Base-by-base conservation (phyloP, 2,888 invertebrate genomes). In the Dolichopus griseipennis region DNA sequence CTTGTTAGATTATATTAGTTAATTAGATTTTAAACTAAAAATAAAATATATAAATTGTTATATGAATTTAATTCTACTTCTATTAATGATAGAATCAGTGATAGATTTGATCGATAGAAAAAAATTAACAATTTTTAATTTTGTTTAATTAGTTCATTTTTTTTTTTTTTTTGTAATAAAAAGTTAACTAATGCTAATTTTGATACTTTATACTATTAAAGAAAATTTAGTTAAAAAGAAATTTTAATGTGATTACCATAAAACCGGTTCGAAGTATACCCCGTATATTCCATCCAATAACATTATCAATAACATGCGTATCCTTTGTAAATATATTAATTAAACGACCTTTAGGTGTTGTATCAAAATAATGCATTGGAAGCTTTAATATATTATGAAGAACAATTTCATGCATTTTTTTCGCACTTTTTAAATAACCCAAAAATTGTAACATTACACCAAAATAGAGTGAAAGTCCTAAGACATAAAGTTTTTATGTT, bases 311-410 rank as follows among this genome's bases (percentile, higher is more conserved):
- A 65, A 82, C 78, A 76, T 87, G 84, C 72, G 87, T 78, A 76
- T 88, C 88, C 75, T 83, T 84, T 69, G 87, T 83, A 77, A 87
- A 88, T 70, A 88, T 84, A 80, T 87, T 87, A 65, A 92, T 83
- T 74, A 92, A 85, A 75, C 92, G 84, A 78, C 92, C 92, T 73
- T 86, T 74, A 61, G 92, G 92, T 68, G 91, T 92, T 73, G 88
- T 88, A 80, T 92, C 92, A 83, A 90, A 92, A 82, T 90, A 86
- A 76, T 86, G 84, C 83, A 91, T 86, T 65, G 91, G 90, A 75
- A 87, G 84, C 76, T 84, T 85, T 75, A 91, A 77, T 70, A 90
- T 84, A 77, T 85, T 85, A 67, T 76, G 74, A 75, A 91, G 82
- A 77, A 91, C 81, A 61, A 78, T 75, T 71, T 82, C 78, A 81